A percentile compares a stretch with the other conserved stretches of the same genome.
Conservation (phyloP, 2,113 vertebrate species). For the Sakesphorus luctuosus region DNA sequence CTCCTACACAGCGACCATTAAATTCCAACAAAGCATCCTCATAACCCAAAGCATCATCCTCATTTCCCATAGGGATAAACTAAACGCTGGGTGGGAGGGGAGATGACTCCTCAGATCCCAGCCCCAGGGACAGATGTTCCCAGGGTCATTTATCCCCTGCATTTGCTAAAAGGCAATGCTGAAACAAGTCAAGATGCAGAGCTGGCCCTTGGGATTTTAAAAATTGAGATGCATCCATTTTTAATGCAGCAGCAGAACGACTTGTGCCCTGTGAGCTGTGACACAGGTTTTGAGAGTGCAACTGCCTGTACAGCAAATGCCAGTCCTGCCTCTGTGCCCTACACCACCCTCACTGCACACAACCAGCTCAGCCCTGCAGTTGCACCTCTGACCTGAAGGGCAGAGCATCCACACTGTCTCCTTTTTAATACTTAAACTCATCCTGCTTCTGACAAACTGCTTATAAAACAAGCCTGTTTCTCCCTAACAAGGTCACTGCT, state of each 20-base stretch:
- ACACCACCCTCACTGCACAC: accelerated
- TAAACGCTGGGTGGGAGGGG: accelerated
- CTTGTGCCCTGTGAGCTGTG: neutral
- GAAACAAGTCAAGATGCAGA: neutral
- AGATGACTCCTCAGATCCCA: neutral
- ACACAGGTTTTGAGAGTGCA: accelerated
- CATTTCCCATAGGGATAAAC: accelerated
- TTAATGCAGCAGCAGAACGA: accelerated
- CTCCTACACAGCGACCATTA: neutral
- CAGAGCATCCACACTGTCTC: neutral
- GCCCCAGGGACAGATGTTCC: accelerated
- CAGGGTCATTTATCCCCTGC: neutral
- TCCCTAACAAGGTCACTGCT: neutral
- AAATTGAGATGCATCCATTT: neutral
- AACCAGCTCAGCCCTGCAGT: neutral
- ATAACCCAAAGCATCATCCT: neutral
- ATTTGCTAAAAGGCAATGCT: neutral
- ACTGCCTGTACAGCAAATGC: neutral
- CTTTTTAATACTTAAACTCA: neutral
- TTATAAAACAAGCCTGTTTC: neutral
- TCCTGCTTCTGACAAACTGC: neutral
- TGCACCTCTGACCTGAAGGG: neutral
- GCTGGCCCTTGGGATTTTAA: neutral
- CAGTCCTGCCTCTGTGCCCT: neutral
- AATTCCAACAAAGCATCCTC: neutral